A percentile compares a stretch with the other conserved stretches of the same genome.
phyloP scores from a whole-genome alignment of 1,140 invertebrate species.

The Melipona quadrifasciata region DNA sequence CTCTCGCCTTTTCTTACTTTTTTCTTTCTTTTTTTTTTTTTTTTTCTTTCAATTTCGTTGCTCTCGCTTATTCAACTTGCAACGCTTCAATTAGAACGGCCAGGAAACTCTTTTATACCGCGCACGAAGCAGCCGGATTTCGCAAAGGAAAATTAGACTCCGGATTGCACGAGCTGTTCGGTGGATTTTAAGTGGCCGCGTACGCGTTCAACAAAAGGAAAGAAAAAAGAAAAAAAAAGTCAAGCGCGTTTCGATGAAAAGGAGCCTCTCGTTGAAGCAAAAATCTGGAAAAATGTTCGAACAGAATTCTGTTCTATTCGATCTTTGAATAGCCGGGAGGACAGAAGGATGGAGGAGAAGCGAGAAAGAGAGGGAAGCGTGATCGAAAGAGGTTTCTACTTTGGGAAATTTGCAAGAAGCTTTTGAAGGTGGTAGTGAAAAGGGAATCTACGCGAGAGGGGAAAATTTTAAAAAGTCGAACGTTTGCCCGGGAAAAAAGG shows the following conservation, averaged over 20 bases:
- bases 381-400: neutral
- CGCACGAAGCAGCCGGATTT: neutral
- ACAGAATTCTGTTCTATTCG: neutral
- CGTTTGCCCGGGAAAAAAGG: neutral
- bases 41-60: neutral
- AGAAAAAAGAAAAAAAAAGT: neutral
- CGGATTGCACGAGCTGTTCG: neutral
- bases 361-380: neutral
- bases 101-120: neutral
- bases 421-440: neutral
- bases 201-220: neutral
- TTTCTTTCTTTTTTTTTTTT: neutral
- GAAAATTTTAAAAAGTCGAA: neutral
- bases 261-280: neutral
- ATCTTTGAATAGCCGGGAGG: too few species aligned
- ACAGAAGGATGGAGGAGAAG: neutral
- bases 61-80: neutral
- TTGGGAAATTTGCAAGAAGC: neutral
- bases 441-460: neutral
- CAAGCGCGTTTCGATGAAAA: neutral
- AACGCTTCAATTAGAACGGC: constrained; percentile 4
- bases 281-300: neutral
- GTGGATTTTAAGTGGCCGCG: neutral
- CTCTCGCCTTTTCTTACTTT: too few species aligned
- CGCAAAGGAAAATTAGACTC: neutral